These are phyloP conservation scores for Alouatta palliata DNA, from an alignment of 2,113 vertebrate species.

Conservation along the genomic window DNA sequence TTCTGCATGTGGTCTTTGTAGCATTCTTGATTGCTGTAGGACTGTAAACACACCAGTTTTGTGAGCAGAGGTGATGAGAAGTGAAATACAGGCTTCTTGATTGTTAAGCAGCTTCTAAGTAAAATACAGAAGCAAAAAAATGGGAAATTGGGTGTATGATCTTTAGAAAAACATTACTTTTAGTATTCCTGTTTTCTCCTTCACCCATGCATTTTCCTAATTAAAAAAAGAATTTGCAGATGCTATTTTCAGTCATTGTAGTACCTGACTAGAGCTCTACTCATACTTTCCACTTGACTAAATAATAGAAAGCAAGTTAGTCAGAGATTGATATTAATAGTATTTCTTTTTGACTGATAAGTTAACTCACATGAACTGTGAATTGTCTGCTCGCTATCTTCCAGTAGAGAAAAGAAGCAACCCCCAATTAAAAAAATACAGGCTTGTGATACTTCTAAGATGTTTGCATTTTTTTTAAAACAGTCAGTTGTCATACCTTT, in stretches of 20 bases:
- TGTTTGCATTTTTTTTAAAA: slow-evolving; percentile 36
- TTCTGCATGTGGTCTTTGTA: not conserved
- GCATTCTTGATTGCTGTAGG: not conserved
- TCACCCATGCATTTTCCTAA: slow-evolving; percentile 12
- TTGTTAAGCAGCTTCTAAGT: not conserved
- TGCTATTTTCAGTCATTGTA: slow-evolving; percentile 11
- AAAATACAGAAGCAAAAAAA: not conserved
- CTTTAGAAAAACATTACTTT: not conserved
- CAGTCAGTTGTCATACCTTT: slow-evolving; percentile 13
- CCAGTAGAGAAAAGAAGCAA: not conserved
- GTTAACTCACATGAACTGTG: not conserved
- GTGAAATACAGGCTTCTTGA: not conserved
- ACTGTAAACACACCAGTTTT: not conserved
- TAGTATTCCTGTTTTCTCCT: not conserved
- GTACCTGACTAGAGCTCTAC: not conserved
- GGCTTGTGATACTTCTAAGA: not conserved
- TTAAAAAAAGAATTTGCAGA: not conserved
- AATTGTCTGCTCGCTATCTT: not conserved
- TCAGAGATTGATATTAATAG: not conserved
- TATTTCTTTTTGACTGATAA: slow-evolving; percentile 38
- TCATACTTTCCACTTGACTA: slow-evolving; percentile 14
- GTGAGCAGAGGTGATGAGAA: not conserved
- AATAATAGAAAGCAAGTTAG: slow-evolving; percentile 16
- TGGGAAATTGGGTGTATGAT: not conserved
- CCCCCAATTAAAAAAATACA: not conserved